Evolutionary conservation across 1,140 invertebrate species (phyloP), one percentile per base, ranked within the genome.

Genomic region (Pseudachorutes palmiensis): DNA sequence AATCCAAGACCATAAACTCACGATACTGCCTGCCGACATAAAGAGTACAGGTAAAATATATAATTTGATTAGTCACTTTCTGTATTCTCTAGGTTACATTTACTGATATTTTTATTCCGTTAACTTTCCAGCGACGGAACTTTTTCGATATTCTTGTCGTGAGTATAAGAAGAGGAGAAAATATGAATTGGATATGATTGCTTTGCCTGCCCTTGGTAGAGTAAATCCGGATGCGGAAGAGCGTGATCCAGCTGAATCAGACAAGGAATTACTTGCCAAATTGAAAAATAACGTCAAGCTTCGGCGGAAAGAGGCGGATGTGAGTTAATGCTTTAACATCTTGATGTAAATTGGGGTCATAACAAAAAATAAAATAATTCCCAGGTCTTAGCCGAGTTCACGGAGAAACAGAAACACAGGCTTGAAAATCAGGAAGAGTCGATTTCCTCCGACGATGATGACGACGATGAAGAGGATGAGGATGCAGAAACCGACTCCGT

Each of bases 211-310:
- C 5, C 2, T 33, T 58, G n/a, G 5, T 55, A 29, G 31, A 58
- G 2, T 28, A 24, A 28, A 67, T 62, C 64, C 64, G 2, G 64
- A 51, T n/a, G 55, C 58, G 2, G 36, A 2, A 24, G 64, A 66
- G 36, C 5, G 2, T 2, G 64, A 66, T 3, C 33, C 5, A 9
- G 28, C 22, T 3, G 9, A 45, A 58, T 57, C n/a, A 22, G 58
- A 19, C 45, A 59, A 26, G 64, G 2, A 26, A 66, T 59, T 60
- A n/a, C n/a, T n/a, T n/a, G n/a, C n/a, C n/a, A 57, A 66, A 36
- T 14, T 12, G 36, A 5, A 24, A 26, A 41, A 24, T 16, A 45
- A 45, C n/a, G n/a, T n/a, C n/a, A n/a, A n/a, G n/a, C n/a, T n/a
- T n/a, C n/a, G n/a, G n/a, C n/a, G n/a, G 24, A 24, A 2, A 16